Percentiles rank a stretch among this genome's conserved stretches.
phyloP scores from a whole-genome alignment of 2,888 invertebrate species.

The Erebia aethiops region DNA sequence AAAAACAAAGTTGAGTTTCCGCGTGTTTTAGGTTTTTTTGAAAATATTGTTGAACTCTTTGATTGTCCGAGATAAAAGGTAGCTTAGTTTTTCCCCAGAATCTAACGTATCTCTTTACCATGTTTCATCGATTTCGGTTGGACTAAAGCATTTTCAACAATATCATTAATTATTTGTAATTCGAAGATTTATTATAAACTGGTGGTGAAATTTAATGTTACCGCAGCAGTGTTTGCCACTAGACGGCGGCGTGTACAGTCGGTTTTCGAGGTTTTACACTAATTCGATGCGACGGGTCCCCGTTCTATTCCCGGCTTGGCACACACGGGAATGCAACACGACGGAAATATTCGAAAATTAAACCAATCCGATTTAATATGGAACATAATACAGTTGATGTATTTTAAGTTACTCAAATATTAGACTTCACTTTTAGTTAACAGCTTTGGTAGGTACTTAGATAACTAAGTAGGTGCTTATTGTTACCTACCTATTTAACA shows the following conservation, averaged over 20 bases:
- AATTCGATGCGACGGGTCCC: constrained; percentile 76
- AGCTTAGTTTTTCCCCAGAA: too few relatives aligned
- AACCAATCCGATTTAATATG: constrained; percentile 22
- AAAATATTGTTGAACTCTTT: too few relatives aligned
- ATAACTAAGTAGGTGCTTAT: too few relatives aligned
- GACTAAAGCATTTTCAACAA: background rate
- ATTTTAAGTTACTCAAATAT: background rate
- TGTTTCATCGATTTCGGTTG: too few relatives aligned
- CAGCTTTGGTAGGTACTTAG: too few relatives aligned
- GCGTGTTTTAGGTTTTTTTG: too few relatives aligned
- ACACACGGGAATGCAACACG: constrained; percentile 42
- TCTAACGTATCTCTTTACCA: too few relatives aligned
- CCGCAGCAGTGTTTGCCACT: constrained; percentile 48
- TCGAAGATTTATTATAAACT: constrained; percentile 26
- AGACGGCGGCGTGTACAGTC: constrained; percentile 52
- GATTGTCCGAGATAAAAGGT: too few relatives aligned
- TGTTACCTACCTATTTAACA: too few relatives aligned
- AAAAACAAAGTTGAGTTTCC: too few relatives aligned
- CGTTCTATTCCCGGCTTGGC: constrained; percentile 74
- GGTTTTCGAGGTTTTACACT: constrained; percentile 77
- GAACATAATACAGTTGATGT: constrained; percentile 9
- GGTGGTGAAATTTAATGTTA: constrained; percentile 24
- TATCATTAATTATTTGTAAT: background rate
- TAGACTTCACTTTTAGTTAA: background rate
- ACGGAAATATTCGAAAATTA: constrained; percentile 38